These are phyloP conservation scores for Ophion costatus DNA, from an alignment of 2,888 invertebrate genomes.

Conservation along the genomic window DNA sequence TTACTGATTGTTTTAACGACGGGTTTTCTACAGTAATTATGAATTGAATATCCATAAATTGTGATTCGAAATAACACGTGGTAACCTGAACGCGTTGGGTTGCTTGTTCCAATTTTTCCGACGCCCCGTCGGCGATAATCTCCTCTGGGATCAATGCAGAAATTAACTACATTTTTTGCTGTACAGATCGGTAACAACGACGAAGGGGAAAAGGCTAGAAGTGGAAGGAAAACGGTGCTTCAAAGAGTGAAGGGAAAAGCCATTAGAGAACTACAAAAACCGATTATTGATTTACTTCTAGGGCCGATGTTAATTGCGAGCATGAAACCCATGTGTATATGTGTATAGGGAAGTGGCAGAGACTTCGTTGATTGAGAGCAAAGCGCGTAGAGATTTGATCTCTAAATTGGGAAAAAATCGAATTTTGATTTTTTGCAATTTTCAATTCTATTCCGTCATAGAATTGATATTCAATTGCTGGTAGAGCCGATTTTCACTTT, in stretches of 20 bases:
- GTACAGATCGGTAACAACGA: not conserved
- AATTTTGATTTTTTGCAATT: too few species aligned
- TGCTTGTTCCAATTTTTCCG: too few species aligned
- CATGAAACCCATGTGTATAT: slow-evolving; percentile 22
- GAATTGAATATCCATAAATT: too few species aligned
- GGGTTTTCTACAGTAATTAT: too few species aligned
- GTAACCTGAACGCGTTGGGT: too few species aligned
- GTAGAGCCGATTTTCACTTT: too few species aligned
- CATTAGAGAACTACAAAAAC: slow-evolving; percentile 29
- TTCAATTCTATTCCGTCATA: too few species aligned
- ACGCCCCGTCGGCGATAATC: too few species aligned
- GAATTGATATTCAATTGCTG: too few species aligned
- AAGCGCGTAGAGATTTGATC: slow-evolving; percentile 60
- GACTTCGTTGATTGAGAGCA: slow-evolving; percentile 41
- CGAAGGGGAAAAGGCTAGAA: not conserved
- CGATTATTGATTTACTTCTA: slow-evolving; percentile 46
- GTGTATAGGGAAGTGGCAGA: slow-evolving; percentile 18
- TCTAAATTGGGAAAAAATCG: too few species aligned
- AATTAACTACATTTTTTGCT: not conserved
- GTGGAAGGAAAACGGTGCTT: slow-evolving; percentile 5
- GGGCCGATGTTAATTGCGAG: slow-evolving; percentile 51
- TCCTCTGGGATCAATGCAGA: not conserved
- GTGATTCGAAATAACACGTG: too few species aligned
- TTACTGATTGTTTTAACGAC: too few species aligned
- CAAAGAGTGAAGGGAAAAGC: slow-evolving; percentile 24